Evolutionary conservation across 37 sponge, comb jelly and placozoan species (phyloP).

Genomic region (Geodia barretti): DNA sequence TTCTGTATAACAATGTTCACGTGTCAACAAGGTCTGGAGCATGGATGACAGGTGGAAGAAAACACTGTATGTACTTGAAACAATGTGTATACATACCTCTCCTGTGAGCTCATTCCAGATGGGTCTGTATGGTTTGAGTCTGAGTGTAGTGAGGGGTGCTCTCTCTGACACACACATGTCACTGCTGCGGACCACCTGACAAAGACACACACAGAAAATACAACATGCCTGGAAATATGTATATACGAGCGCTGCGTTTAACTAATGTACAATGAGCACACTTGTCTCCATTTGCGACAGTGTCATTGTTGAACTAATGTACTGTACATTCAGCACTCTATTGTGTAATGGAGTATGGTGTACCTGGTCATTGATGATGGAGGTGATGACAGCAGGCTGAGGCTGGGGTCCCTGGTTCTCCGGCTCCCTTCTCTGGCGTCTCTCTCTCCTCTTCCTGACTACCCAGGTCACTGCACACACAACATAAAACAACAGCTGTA

Average conservation of each 20-base stretch:
- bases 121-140: conserved; percentile 45
- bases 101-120: conserved; percentile 76
- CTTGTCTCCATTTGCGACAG: too few relatives aligned
- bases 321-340: too few relatives aligned
- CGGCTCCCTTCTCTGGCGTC: neutral
- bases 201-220: neutral
- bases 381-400: conserved; percentile 44
- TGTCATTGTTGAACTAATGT: too few relatives aligned
- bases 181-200: conserved; percentile 37
- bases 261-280: too few relatives aligned
- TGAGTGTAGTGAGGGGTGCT: conserved; percentile 46
- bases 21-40: too few relatives aligned
- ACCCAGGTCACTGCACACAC: neutral
- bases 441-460: neutral
- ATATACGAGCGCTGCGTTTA: too few relatives aligned
- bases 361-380: conserved; percentile 9
- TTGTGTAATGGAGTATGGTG: too few relatives aligned
- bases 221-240: too few relatives aligned
- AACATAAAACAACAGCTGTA: neutral
- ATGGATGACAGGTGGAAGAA: too few relatives aligned
- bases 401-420: neutral
- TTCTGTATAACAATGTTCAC: too few relatives aligned
- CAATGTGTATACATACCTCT: conserved; percentile 42
- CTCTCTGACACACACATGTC: conserved; percentile 82
- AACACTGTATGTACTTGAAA: too few relatives aligned